Conservation (phyloP, 2,113 vertebrate species). For the Rutilus rutilus region DNA sequence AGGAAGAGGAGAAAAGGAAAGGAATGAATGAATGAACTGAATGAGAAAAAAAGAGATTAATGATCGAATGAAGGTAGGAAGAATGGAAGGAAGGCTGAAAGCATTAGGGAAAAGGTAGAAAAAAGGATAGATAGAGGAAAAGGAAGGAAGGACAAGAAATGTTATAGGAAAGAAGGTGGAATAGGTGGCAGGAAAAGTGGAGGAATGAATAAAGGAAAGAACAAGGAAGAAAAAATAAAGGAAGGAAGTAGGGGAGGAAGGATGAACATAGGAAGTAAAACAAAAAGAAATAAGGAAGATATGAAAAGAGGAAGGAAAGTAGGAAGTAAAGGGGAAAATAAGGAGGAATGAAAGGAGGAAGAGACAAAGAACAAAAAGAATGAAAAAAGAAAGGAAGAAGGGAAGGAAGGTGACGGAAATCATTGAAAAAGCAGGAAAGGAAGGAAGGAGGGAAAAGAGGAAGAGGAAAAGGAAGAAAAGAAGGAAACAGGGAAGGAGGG, state of each 20-base stretch:
- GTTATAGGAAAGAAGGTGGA: not conserved
- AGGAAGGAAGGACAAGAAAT: conserved; percentile 20
- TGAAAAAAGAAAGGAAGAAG: not conserved
- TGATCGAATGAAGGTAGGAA: not conserved
- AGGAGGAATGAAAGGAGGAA: not conserved
- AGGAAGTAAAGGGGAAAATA: not conserved
- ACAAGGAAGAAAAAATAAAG: not conserved
- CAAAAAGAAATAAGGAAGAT: not conserved
- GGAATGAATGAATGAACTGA: not conserved
- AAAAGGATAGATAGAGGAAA: not conserved
- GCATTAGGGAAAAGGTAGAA: not conserved
- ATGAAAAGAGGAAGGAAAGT: not conserved
- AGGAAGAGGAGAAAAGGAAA: not conserved
- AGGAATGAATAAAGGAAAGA: not conserved
- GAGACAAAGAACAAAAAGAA: not conserved
- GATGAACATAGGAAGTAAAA: not conserved
- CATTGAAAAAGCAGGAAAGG: not conserved
- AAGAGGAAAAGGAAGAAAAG: not conserved
- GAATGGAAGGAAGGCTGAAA: not conserved
- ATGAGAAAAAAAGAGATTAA: not conserved
- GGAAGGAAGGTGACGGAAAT: not conserved
- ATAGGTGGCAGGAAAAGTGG: not conserved
- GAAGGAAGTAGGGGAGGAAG: not conserved
- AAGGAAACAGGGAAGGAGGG: not conserved
- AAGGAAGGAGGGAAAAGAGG: not conserved